Base-by-base conservation (phyloP, 2,888 invertebrate species). In the Morpho achilles region DNA sequence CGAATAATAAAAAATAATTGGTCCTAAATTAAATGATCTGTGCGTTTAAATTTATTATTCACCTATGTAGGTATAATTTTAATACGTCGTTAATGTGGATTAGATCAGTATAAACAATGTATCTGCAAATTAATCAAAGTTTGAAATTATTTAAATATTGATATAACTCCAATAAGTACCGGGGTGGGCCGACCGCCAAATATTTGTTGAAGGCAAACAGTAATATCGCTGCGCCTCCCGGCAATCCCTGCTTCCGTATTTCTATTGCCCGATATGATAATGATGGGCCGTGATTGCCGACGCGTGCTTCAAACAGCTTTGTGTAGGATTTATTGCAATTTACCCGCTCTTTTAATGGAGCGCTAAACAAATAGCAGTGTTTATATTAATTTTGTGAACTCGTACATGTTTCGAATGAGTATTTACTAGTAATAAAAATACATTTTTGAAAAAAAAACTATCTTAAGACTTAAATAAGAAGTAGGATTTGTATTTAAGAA, bases 61-160 rank as follows among this genome's bases (percentile, higher is more conserved):
- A 16, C 16, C 16, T 16, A 16, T 16, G 1, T 16, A 16, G 16
- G 16, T 16, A 16, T 50, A 8, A 5, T 1, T 62, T 69, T 63
- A 71, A 67, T 67, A 67, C 62, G 61, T 61, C 67, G 68, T 71
- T 80, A 80, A 82, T 80, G 76, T 69, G 58, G 65, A 63, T 64
- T 80, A 87, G 84, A 87, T 87, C 88, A 87, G 64, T 76, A 84
- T 69, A 87, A 89, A 90, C 86, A 90, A 78, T 83, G 81, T 81
- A 73, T 83, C 80, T 80, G 81, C 79, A 77, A 89, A 89, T 90
- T 90, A 90, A 90, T 90, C 86, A 89, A 89, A 89, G 84, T 89
- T 89, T 86, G 76, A 84, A 87, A 87, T 86, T 75, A 87, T 88
- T 89, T 85, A 80, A 90, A 90, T 89, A 89, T 90, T 90, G 85